Conservation (phyloP, 1,140 invertebrate genomes). For the Drosophila repleta region DNA sequence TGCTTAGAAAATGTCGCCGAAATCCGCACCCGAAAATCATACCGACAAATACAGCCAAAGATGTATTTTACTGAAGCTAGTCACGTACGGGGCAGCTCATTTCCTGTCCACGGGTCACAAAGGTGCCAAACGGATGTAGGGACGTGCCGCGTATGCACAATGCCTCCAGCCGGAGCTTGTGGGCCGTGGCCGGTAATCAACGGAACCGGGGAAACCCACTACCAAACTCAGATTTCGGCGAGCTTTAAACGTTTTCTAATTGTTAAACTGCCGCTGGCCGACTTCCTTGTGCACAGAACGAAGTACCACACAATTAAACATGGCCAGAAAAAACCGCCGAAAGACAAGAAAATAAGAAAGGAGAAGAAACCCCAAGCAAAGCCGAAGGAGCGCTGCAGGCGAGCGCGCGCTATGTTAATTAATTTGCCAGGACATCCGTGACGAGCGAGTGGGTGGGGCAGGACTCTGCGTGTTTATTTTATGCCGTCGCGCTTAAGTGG, state of each 20-base stretch:
- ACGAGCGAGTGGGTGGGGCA: conserved; percentile 1
- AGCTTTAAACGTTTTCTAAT: conserved; percentile 81
- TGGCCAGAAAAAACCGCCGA: conserved; percentile 30
- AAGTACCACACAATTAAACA: conserved; percentile 63
- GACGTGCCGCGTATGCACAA: conserved; percentile 76
- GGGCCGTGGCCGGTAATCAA: conserved; percentile 45
- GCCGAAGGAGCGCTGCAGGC: conserved; percentile 31
- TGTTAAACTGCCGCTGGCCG: conserved; percentile 69
- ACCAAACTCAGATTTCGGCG: conserved; percentile 32
- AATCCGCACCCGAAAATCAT: conserved; percentile 37
- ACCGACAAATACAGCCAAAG: conserved; percentile 37
- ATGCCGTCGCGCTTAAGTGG: conserved; percentile 80
- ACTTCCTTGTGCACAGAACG: conserved; percentile 9
- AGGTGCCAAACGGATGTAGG: conserved; percentile 79
- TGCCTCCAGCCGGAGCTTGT: conserved; percentile 46
- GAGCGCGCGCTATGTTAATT: conserved; percentile 72
- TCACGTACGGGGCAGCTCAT: conserved; percentile 78
- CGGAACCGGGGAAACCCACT: conserved; percentile 43
- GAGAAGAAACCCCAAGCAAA: conserved; percentile 27
- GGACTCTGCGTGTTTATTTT: conserved; percentile 71
- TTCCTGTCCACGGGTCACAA: conserved; percentile 71
- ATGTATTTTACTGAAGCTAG: conserved; percentile 54
- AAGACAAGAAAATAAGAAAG: conserved; percentile 44
- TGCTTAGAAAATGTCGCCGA: conserved; percentile 31
- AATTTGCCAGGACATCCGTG: conserved; percentile 80